These are phyloP conservation scores for Prionailurus viverrinus DNA, from an alignment of 2,113 vertebrate genomes.

Conservation along the genomic window DNA sequence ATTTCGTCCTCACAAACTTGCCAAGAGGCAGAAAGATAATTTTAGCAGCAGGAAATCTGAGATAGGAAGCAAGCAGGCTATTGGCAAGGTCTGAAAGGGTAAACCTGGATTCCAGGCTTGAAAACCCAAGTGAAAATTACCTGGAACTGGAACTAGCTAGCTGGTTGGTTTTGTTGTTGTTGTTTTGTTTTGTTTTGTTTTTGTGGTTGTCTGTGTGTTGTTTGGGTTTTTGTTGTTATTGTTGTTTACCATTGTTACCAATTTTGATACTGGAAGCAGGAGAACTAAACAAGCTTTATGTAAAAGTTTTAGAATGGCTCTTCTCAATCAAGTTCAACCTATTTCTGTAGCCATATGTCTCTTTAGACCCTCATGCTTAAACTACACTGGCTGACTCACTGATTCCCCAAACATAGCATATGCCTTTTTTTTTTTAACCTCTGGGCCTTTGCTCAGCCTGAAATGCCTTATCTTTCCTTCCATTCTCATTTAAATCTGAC, in stretches of 20 bases:
- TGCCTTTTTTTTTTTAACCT: neutral
- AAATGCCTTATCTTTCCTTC: slow-evolving; percentile 50
- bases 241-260: neutral
- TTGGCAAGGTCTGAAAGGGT: slow-evolving; percentile 60
- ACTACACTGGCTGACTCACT: neutral
- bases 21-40: slow-evolving; percentile 69
- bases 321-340: slow-evolving; percentile 32
- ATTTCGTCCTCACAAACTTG: slow-evolving; percentile 60
- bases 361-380: neutral
- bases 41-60: slow-evolving; percentile 81
- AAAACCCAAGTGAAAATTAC: slow-evolving; percentile 57
- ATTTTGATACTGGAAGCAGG: slow-evolving; percentile 41
- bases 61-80: slow-evolving; percentile 22
- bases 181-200: neutral
- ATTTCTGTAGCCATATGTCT: slow-evolving; percentile 9
- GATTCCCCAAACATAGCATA: neutral
- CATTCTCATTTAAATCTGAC: slow-evolving; percentile 22
- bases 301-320: slow-evolving; percentile 5
- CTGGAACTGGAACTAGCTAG: neutral
- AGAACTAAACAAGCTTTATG: slow-evolving; percentile 24
- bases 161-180: neutral
- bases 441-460: neutral
- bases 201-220: neutral
- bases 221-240: neutral
- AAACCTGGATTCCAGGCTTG: slow-evolving; percentile 41